Conservation (phyloP, 2,797 vertebrate genomes). For the Urosaurus nigricauda region DNA sequence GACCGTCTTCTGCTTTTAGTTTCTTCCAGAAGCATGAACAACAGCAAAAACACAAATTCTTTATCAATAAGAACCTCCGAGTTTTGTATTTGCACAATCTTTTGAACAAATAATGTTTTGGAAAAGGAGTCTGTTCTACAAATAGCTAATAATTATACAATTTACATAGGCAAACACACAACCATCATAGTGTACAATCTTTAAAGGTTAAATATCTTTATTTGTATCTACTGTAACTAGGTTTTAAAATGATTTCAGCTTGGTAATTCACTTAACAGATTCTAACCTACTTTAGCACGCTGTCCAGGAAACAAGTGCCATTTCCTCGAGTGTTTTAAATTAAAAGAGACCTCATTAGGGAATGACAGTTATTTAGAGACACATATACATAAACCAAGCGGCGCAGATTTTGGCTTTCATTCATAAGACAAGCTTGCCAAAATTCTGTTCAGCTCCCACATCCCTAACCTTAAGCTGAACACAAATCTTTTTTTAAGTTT, state of each 20-base stretch:
- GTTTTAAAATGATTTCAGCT: conserved; percentile 46
- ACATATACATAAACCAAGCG: conserved; percentile 13
- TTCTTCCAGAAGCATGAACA: conserved; percentile 35
- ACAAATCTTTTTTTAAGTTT: background rate
- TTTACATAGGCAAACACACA: conserved; percentile 24
- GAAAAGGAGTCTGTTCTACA: conserved; percentile 35
- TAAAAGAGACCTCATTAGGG: conserved; percentile 7
- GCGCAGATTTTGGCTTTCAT: background rate
- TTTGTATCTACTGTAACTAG: conserved; percentile 27
- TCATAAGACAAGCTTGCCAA: conserved; percentile 17
- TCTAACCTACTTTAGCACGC: conserved; percentile 16
- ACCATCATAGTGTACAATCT: background rate
- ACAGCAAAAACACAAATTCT: conserved; percentile 12
- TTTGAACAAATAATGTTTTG: background rate
- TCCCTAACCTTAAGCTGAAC: background rate
- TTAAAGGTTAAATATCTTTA: conserved; percentile 47
- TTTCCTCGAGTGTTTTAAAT: conserved; percentile 9
- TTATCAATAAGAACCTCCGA: conserved; percentile 20
- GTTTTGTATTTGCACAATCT: background rate
- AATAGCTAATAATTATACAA: conserved; percentile 16
- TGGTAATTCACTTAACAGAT: conserved; percentile 48
- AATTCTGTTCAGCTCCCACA: background rate
- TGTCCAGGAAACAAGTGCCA: conserved; percentile 35
- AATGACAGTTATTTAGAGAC: conserved; percentile 31
- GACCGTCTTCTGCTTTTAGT: conserved; percentile 25